phyloP scores from a whole-genome alignment of 2,888 invertebrate species.

The Galeruca laticollis region DNA sequence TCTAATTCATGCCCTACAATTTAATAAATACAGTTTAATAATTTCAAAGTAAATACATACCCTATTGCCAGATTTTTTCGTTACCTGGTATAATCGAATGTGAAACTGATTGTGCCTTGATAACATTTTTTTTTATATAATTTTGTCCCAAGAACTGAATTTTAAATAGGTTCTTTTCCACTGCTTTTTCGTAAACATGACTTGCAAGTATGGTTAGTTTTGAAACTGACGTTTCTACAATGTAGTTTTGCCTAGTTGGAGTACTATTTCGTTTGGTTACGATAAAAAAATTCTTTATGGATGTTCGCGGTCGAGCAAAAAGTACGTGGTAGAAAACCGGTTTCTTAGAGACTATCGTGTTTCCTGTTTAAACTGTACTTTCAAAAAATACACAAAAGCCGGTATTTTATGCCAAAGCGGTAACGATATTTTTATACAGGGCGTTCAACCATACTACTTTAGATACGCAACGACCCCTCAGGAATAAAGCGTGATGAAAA shows the following conservation, averaged over 20 bases:
- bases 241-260: conserved; percentile 13
- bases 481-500: background rate
- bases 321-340: conserved; percentile 35
- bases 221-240: conserved; percentile 9
- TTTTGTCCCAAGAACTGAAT: too few species aligned
- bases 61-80: too few species aligned
- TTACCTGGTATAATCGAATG: too few species aligned
- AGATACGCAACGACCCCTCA: background rate
- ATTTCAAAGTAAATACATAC: too few species aligned
- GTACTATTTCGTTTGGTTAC: conserved; percentile 19
- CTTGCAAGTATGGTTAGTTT: background rate
- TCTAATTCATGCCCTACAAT: too few species aligned
- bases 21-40: too few species aligned
- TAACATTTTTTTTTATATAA: too few species aligned
- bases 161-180: background rate
- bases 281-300: conserved; percentile 23
- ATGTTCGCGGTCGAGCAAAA: conserved; percentile 29
- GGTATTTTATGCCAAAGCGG: conserved; percentile 25
- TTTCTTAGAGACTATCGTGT: conserved; percentile 37
- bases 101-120: too few species aligned
- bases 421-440: conserved; percentile 26
- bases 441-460: background rate
- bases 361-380: conserved; percentile 40
- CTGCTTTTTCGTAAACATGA: background rate
- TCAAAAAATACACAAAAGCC: conserved; percentile 31